Evolutionary conservation across 2,888 invertebrate species (phyloP).

Genomic region (Volucella inanis): DNA sequence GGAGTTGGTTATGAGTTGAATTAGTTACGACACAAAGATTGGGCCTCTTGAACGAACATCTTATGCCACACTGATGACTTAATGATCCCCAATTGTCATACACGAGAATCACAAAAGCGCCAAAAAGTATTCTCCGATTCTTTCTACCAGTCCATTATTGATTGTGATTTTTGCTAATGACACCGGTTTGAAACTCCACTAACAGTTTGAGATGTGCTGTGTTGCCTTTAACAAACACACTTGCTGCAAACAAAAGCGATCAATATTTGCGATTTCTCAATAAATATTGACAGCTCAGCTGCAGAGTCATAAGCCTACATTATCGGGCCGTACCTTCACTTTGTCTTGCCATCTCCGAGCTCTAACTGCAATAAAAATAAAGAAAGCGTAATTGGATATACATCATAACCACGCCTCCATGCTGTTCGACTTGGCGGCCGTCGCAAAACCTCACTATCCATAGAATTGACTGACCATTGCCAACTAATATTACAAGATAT

Average conservation of each 20-base stretch:
- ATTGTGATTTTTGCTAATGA: neutral
- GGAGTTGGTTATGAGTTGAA: too few species aligned
- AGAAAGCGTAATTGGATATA: constrained; percentile 45
- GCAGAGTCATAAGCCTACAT: neutral
- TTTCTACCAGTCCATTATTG: neutral
- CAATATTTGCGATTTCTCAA: neutral
- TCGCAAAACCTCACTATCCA: constrained; percentile 45
- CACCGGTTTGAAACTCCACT: neutral
- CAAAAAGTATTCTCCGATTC: neutral
- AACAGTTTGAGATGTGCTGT: constrained; percentile 31
- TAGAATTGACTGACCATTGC: constrained; percentile 51
- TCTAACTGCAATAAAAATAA: constrained; percentile 11
- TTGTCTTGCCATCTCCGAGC: neutral
- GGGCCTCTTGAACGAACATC: too few species aligned
- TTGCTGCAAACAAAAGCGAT: neutral
- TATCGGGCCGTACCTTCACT: neutral
- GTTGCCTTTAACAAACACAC: neutral
- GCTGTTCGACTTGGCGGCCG: constrained; percentile 58
- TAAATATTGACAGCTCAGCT: neutral
- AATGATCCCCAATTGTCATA: too few species aligned
- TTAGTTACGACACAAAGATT: too few species aligned
- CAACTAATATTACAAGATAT: constrained; percentile 63
- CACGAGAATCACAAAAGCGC: neutral
- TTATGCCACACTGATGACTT: too few species aligned
- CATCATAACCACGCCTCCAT: constrained; percentile 70